These are phyloP conservation scores for Griposia aprilina DNA, from an alignment of 2,888 invertebrate species.

Conservation along the genomic window DNA sequence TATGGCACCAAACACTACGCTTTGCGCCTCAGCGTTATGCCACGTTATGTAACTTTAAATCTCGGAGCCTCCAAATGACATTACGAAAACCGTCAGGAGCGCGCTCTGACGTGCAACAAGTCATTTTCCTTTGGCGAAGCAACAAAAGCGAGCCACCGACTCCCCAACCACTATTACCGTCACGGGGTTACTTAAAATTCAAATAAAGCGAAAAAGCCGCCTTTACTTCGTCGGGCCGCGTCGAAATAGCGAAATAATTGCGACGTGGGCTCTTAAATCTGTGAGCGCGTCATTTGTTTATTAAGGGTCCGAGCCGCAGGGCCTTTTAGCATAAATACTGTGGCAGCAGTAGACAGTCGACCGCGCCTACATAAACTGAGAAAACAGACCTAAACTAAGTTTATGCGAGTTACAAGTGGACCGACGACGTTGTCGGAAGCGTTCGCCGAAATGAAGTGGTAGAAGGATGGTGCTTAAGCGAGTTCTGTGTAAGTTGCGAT, in stretches of 20 bases:
- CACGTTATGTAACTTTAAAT: conserved; percentile 48
- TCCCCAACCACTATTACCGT: conserved; percentile 67
- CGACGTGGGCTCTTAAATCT: conserved; percentile 83
- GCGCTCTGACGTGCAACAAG: conserved; percentile 62
- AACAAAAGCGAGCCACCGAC: conserved; percentile 67
- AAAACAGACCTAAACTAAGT: conserved; percentile 67
- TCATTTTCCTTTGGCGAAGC: conserved; percentile 62
- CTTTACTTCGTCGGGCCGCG: conserved; percentile 74
- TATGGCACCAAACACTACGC: conserved; percentile 21
- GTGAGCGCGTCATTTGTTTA: conserved; percentile 86
- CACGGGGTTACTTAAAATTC: conserved; percentile 77
- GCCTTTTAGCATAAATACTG: conserved; percentile 86
- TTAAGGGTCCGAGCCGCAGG: conserved; percentile 81
- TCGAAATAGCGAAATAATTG: conserved; percentile 88
- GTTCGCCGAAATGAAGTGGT: conserved; percentile 62
- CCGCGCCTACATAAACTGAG: conserved; percentile 69
- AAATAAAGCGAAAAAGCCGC: conserved; percentile 83
- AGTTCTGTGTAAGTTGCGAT: conserved; percentile 24
- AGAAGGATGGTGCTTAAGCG: conserved; percentile 25
- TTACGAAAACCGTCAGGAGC: conserved; percentile 60
- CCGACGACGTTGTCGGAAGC: conserved; percentile 60
- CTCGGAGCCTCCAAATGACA: conserved; percentile 55
- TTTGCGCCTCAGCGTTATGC: conserved; percentile 37
- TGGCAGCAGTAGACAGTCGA: conserved; percentile 70
- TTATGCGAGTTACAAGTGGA: conserved; percentile 61